These are phyloP conservation scores for Etheostoma perlongum DNA, from an alignment of 2,797 vertebrate species.

Conservation along the genomic window DNA sequence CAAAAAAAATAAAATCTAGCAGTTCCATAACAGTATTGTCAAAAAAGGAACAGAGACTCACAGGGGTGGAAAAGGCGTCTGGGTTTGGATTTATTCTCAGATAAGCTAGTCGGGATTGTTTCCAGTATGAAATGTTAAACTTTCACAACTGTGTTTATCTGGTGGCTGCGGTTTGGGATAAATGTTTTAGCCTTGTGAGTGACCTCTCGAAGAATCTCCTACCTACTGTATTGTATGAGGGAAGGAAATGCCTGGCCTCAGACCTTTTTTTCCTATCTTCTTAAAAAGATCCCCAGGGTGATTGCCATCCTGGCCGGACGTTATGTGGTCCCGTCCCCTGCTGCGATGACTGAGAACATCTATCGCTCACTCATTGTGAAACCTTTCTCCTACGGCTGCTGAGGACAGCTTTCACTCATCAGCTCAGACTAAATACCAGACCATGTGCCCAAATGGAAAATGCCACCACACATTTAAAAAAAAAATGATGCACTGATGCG, in stretches of 20 bases:
- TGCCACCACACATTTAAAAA: slow-evolving; percentile 40
- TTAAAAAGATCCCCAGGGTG: slow-evolving; percentile 44
- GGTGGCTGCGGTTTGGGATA: slow-evolving; percentile 36
- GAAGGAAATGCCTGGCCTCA: slow-evolving; percentile 2
- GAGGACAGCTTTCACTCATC: slow-evolving; percentile 70
- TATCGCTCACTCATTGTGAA: slow-evolving; percentile 69
- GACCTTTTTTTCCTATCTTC: slow-evolving; percentile 26
- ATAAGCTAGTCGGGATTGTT: slow-evolving; percentile 25
- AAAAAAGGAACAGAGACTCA: slow-evolving; percentile 20
- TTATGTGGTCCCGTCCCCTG: slow-evolving; percentile 45
- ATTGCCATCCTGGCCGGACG: slow-evolving; percentile 38
- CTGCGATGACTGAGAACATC: slow-evolving; percentile 59
- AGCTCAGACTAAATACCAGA: slow-evolving; percentile 53
- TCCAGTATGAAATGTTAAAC: slow-evolving; percentile 54
- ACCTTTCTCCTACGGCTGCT: slow-evolving; percentile 59
- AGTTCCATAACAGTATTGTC: slow-evolving; percentile 66
- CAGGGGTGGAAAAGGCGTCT: slow-evolving; percentile 33
- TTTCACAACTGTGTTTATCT: slow-evolving; percentile 55
- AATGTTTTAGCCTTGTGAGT: slow-evolving; percentile 25
- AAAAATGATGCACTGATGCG: slow-evolving; percentile 58
- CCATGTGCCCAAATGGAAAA: slow-evolving; percentile 72
- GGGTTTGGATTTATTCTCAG: slow-evolving; percentile 57
- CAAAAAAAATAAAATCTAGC: slow-evolving; percentile 19
- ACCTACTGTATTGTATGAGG: slow-evolving; percentile 16
- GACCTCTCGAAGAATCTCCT: slow-evolving; percentile 54